A percentile compares a stretch with the other conserved stretches of the same genome.
Conservation (phyloP, 2,797 vertebrate genomes). For the Macropodus opercularis region DNA sequence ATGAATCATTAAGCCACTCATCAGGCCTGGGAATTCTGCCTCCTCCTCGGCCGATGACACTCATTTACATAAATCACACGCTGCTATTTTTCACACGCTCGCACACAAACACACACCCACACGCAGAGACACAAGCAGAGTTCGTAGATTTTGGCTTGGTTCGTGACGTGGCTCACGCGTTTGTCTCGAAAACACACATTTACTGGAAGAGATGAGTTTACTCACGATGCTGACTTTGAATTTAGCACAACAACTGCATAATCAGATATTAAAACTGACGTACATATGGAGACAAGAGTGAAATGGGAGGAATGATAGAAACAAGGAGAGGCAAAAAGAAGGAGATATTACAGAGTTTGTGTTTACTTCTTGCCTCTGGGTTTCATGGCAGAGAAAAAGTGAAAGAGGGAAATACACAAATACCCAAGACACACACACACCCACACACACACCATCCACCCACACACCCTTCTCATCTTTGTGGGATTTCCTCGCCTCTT, state of each 20-base stretch:
- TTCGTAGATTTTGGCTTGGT: conserved; percentile 30
- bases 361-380: conserved; percentile 66
- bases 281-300: conserved; percentile 7
- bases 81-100: conserved; percentile 63
- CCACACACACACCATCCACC: conserved; percentile 29
- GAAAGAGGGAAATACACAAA: conserved; percentile 69
- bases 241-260: conserved; percentile 14
- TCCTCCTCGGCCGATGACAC: conserved; percentile 71
- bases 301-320: conserved; percentile 15
- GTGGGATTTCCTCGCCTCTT: conserved; percentile 41
- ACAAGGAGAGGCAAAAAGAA: conserved; percentile 36
- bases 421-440: conserved; percentile 52
- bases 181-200: conserved; percentile 26
- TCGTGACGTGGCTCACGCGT: background rate
- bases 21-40: conserved; percentile 80
- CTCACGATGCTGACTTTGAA: conserved; percentile 3
- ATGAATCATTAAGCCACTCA: conserved; percentile 83
- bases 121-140: conserved; percentile 16
- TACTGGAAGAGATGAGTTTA: conserved; percentile 21
- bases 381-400: conserved; percentile 56
- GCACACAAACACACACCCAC: conserved; percentile 48
- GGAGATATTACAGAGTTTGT: conserved; percentile 60
- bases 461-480: conserved; percentile 47
- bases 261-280: conserved; percentile 14
- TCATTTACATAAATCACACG: conserved; percentile 78